Base-by-base conservation (phyloP, 2,797 vertebrate species). In the Bradypodion pumilum region DNA sequence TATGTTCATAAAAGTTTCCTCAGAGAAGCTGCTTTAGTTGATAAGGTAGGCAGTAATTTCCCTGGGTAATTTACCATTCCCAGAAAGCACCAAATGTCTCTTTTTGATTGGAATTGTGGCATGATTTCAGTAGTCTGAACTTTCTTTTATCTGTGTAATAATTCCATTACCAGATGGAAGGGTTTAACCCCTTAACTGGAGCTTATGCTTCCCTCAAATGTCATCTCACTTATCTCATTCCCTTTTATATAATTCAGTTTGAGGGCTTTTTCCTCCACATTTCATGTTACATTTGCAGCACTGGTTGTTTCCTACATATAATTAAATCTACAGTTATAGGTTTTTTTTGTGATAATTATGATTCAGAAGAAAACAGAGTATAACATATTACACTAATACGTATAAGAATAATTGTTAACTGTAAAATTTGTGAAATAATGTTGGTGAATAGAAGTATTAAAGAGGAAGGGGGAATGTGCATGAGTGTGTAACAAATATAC, bases 1-100 rank as follows among this genome's bases (percentile, higher is more conserved):
- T 73, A 86, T 78, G 29, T 82, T 72, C 52, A 52, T n/a, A 72
- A 74, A 60, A 13, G 44, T 82, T 86, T 78, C 80, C 66, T 80
- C n/a, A 8, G 35, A 79, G 69, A 85, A 63, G 49, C 62, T 80
- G 63, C 37, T 74, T 80, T 74, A 56, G 37, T 74, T 62, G 78
- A 44, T 74, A 59, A 68, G 37, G n/a, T 69, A 78, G 40, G 15
- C 52, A 69, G 80, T 75, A 85, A 68, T 80, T 85, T 85, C 52
- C 70, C 44, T 62, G 59, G 78, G 49, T 74, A 80, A 80, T 74
- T 68, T 37, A 68, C n/a, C 46, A 80, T 59, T 80, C 46, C 78
- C 63, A 44, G 29, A 66, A 74, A 85, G 49, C 46, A 42, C 60
- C 46, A 37, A 52, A 66, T 13, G 35, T 56, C 37, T 74, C 56